Evolutionary conservation across 2,888 invertebrate species (phyloP), one percentile per base, ranked within the genome.

Genomic region (Sabatieria punctata): DNA sequence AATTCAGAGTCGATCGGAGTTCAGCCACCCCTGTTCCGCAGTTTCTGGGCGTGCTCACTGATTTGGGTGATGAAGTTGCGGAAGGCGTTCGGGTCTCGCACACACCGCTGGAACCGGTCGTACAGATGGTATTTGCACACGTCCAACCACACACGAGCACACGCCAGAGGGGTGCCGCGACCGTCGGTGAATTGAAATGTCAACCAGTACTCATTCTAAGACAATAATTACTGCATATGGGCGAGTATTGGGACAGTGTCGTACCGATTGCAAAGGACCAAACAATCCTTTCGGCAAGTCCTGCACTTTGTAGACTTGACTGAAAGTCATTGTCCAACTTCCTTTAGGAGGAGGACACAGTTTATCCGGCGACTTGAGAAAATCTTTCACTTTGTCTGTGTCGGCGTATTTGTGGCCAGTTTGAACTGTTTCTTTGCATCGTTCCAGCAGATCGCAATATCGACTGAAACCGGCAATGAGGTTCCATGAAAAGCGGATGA

Each of bases 181-280:
- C 63, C 64, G 41, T 61, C 61, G 39, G 60, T 63, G 55, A 63
- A 63, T 4, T 59, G 60, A 54, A 63, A 63, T 18, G 63, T 64
- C 42, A 64, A 48, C 63, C 63, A 64, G 55, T 63, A 63, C 48
- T 63, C 61, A 48, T 63, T 63, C 61, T 62, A 47, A 33, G n/a
- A 33, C 33, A 33, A 19, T 41, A 13, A 41, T 24, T 11, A 21
- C 26, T 11, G 36, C 49, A 30, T n/a, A n/a, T n/a, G n/a, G n/a
- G n/a, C n/a, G n/a, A n/a, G n/a, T n/a, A n/a, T n/a, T n/a, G n/a
- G n/a, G n/a, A n/a, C n/a, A n/a, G n/a, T n/a, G n/a, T n/a, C n/a
- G n/a, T 48, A 61, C 61, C 49, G 63, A 63, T 53, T 63, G 63
- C 1, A 63, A 55, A 33, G 63, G 63, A 40, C 63, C 63, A 47